Evolutionary conservation across 2,797 vertebrate genomes (phyloP).

Genomic region (Emydoidea blandingii): DNA sequence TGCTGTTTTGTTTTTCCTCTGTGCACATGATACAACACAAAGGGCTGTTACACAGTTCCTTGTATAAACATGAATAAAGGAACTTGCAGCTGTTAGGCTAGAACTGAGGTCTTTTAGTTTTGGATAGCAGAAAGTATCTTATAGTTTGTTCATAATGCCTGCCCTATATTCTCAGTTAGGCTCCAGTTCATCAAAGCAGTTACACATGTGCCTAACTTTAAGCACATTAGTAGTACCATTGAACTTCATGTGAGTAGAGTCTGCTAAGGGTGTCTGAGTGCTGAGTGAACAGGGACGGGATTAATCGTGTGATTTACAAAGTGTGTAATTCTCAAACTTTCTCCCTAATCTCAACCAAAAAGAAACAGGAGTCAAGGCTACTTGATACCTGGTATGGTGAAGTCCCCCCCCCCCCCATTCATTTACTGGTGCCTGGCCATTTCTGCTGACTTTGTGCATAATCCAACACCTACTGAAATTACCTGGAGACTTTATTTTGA

Average conservation of each 20-base stretch:
- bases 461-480: neutral
- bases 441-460: neutral
- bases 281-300: neutral
- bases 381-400: neutral
- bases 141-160: neutral
- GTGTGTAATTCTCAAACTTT: neutral
- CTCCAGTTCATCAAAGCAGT: neutral
- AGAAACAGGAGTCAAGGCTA: neutral
- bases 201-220: neutral
- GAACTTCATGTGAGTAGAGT: neutral
- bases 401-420: fast-evolving
- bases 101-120: neutral
- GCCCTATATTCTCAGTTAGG: neutral
- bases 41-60: neutral
- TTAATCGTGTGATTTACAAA: neutral
- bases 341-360: neutral
- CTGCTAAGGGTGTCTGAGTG: neutral
- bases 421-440: neutral
- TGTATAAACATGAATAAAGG: neutral
- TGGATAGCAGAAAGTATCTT: neutral
- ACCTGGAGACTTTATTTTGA: neutral
- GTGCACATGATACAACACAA: neutral
- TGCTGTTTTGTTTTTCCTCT: neutral
- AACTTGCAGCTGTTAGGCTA: neutral
- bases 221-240: neutral